Base-by-base conservation (phyloP, 2,797 vertebrate species). In the Ctenosaura bakeri region DNA sequence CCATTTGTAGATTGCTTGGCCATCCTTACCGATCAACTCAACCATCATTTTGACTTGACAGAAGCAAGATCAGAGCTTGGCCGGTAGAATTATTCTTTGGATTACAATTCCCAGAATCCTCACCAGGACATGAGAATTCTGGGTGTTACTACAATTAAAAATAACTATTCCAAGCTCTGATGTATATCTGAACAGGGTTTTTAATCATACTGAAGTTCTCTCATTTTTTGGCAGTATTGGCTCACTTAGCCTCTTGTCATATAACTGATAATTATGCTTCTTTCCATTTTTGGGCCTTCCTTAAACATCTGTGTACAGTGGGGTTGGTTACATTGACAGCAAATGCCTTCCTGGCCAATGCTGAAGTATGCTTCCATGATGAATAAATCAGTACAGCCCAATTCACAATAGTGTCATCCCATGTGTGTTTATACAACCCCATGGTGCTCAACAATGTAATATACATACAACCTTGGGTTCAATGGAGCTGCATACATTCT, bases 271-370 rank as follows among this genome's bases (percentile, higher is more conserved):
- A 52, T 6, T 52, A 35, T 59, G 12, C 50, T 83, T 88, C 10
- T 3, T 26, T 90, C 71, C 90, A 80, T 90, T 29, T 90, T 93
- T 85, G 32, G 22, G 9, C 24, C 50, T 14, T 59, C 42, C 0
- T 80, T 74, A 91, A 83, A 82, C 42, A 66, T 71, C 85, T 77
- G 20, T 42, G 38, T 59, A 29, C 4, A 64, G 54, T 83, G 42
- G 86, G 74, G 54, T 56, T 59, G 64, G 42, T 74, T 91, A 85
- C 64, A 79, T 0, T 0, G 83, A 78, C 83, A 90, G n/a, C 50
- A 59, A 73, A 14, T 42, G 50, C 76, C 9, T 0, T 80, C 22
- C 10, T 0, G 86, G 35, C 81, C 79, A 64, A 59, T n/a, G 84
- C 79, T 94, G 64, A 93, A 93, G 91, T 92, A 9, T 0, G 0